Percentiles rank a stretch among this genome's conserved stretches.
phyloP scores from a whole-genome alignment of 2,113 vertebrate species.

The Ibidorhyncha struthersii region DNA sequence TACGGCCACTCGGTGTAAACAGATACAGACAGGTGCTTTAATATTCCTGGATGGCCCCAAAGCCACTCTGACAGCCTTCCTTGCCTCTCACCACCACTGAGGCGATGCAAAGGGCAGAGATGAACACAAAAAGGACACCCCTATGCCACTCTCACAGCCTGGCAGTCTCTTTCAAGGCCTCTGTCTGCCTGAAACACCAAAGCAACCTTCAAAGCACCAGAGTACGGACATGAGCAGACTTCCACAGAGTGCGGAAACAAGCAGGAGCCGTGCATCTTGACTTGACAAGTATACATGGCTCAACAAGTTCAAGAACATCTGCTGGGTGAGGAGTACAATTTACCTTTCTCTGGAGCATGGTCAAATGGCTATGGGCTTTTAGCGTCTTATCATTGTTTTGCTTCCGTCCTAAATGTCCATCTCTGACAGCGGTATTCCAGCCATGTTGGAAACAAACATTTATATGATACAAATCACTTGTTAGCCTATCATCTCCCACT shows the following conservation, averaged over 20 bases:
- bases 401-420: not conserved
- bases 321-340: not conserved
- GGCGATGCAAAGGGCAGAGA: not conserved
- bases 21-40: not conserved
- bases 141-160: not conserved
- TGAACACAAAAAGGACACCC: not conserved
- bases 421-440: not conserved
- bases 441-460: not conserved
- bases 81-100: not conserved
- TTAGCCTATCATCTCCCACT: not conserved
- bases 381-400: not conserved
- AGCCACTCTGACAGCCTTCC: not conserved
- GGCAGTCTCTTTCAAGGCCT: not conserved
- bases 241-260: not conserved
- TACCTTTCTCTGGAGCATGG: not conserved
- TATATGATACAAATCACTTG: not conserved
- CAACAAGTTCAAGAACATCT: not conserved
- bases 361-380: not conserved
- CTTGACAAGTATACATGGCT: not conserved
- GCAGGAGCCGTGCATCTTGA: not conserved
- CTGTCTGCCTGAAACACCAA: not conserved
- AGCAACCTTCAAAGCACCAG: not conserved
- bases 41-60: not conserved
- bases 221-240: not conserved
- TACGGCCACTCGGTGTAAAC: rapidly evolving